Evolutionary conservation across 1,140 invertebrate species (phyloP), one percentile per base, ranked within the genome.

Genomic region (Hestina assimilis): DNA sequence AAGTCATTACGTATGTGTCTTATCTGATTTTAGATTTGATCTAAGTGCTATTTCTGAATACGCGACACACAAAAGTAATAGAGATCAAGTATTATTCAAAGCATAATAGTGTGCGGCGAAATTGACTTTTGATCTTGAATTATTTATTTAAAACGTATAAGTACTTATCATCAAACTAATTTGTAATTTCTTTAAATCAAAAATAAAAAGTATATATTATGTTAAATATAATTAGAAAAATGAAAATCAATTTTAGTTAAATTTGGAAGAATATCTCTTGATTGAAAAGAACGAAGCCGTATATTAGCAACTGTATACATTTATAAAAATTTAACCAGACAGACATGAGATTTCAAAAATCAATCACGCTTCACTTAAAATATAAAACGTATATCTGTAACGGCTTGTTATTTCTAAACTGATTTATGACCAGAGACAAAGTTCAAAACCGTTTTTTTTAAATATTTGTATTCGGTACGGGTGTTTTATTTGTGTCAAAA

Each of bases 401-500:
- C 68, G 66, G 75, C 73, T 82, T 83, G 79, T 83, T 84, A 81
- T 79, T 79, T 79, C 55, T 31, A 61, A 72, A 73, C 73, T 86
- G 83, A 87, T 84, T 87, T 87, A 87, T 84, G 75, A 55, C 71
- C 59, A 75, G 69, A 76, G 79, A 82, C 77, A 83, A 81, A 79
- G 66, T 83, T 79, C 46, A 76, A 82, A 83, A 79, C 63, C 59
- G 64, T 81, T 77, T 79, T 87, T 87, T 69, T 81, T 82, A 72
- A 80, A 87, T 87, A 85, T 87, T 87, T 87, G 82, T 84, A 64
- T 84, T 83, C 52, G 43, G 61, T 74, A 81, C 79, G 84, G 82
- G 82, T 86, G 82, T 87, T 86, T 87, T 87, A 80, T 85, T 84
- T 87, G 79, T 74, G 74, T 76, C 79, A 67, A 75, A 82, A 83